Conservation (phyloP, 2,888 invertebrate species). For the Catocala fraxini region DNA sequence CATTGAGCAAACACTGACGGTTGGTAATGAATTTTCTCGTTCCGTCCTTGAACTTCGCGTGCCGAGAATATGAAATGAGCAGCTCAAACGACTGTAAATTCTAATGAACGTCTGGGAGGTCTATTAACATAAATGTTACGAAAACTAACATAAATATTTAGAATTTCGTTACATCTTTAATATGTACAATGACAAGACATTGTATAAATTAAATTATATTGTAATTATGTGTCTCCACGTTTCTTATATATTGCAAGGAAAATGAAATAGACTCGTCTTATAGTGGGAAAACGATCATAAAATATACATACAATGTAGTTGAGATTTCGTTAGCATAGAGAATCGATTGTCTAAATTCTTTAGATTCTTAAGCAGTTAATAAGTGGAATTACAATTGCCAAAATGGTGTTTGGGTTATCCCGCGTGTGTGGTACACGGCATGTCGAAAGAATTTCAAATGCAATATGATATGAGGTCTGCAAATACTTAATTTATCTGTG, state of each 20-base stretch:
- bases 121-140: conserved; percentile 47
- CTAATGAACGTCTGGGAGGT: conserved; percentile 54
- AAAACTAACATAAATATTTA: conserved; percentile 45
- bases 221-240: background rate
- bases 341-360: conserved; percentile 19
- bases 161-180: conserved; percentile 25
- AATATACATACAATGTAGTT: conserved; percentile 20
- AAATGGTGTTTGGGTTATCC: conserved; percentile 11
- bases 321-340: conserved; percentile 13
- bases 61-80: conserved; percentile 50
- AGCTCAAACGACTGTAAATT: conserved; percentile 50
- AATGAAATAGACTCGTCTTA: background rate
- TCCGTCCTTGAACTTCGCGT: conserved; percentile 53
- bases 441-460: background rate
- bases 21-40: conserved; percentile 51
- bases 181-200: conserved; percentile 1
- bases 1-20: conserved; percentile 31
- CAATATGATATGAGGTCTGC: background rate
- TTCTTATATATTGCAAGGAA: background rate
- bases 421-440: conserved; percentile 1
- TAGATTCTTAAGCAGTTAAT: conserved; percentile 14
- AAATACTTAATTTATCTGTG: background rate
- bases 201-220: conserved; percentile 4
- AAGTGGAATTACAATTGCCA: conserved; percentile 22
- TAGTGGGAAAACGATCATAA: conserved; percentile 9